Base-by-base conservation (phyloP, 2,113 vertebrate species). In the Paradoxurus hermaphroditus region DNA sequence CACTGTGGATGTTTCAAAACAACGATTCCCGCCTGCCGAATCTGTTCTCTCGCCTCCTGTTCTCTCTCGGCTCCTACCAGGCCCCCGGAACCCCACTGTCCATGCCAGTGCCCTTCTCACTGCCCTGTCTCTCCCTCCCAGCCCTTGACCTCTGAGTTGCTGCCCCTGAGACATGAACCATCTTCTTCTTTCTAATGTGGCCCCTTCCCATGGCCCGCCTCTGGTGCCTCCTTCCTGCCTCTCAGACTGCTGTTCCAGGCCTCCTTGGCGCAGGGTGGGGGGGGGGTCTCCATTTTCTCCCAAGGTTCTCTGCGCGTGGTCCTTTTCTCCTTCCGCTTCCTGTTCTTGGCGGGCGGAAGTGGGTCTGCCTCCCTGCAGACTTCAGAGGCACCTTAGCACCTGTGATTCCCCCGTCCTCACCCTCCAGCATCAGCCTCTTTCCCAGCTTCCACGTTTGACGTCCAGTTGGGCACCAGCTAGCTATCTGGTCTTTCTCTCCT, bases 161-260 rank as follows among this genome's bases (percentile, higher is more conserved):
- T 3, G 41, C 27, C 73, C 68, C 83, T 34, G 53, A 62, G 53
- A 75, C 1, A 0, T 5, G 8, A 21, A 49, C 23, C 41, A 34
- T 25, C 68, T 14, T 5, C 34, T 9, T 65, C 86, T 77, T 46
- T 16, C 0, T n/a, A 1, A 46, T 10, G 5, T 0, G 0, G 31
- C 41, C 29, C 34, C 49, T 51, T 59, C 49, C 41, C 23, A 16
- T 4, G 27, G 19, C 21, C 59, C n/a, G 27, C 39, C 85, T 68
- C 49, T 75, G 68, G 18, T 49, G 19, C 78, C 39, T 77, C 31
- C 39, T 49, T 11, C 39, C 49, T 12, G 2, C 11, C 4, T n/a
- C 29, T 23, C 77, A 25, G 14, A 27, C 23, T 4, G 6, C 56
- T 13, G 0, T 25, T 53, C 65, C 10, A 31, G 41, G n/a, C 59